Base-by-base conservation (phyloP, 2,888 invertebrate species). In the Trichacis sp. region DNA sequence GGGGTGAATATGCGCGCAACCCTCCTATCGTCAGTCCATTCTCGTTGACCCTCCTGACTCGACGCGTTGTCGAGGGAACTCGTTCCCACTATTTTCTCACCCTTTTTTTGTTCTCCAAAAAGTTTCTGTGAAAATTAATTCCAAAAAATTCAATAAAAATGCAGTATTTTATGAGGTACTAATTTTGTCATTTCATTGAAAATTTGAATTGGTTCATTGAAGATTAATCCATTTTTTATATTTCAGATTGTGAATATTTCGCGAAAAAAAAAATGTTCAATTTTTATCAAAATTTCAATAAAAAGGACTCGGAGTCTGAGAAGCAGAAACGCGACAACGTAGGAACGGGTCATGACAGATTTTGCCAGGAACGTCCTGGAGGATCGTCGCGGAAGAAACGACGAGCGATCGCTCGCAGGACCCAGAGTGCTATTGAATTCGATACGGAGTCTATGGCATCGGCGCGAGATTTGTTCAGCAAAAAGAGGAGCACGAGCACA, bases 311-410 rank as follows among this genome's bases (percentile, higher is more conserved):
- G 86, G 73, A 88, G 87, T 19, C 85, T 80, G 69, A 88, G 85
- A 66, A 64, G 2, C 71, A 73, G 48, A 40, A 14, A 40, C 74
- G 77, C 0, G 76, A 87, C 85, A 70, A 87, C 0, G 89, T 90
- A 75, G 90, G 91, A 1, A 94, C 93, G 5, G 94, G 93, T 0
- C 94, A 94, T 75, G 94, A 94, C 76, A 87, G 93, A 73, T 94
- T 93, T 80, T 93, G 92, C 75, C 91, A 92, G 77, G 90, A 91
- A 59, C 85, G 92, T 0, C 87, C 89, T 1, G 83, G 86, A 12
- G 40, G 15, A 4, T 85, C 87, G 74, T 85, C 87, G 74, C 85
- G 86, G 78, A 85, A 78, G 24, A 77, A 76, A 76, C 81, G 86
- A 70, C 72, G 63, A 15, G 69, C 73, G 2, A 76, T 75, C 2